Evolutionary conservation across 1,140 invertebrate genomes (phyloP).

Genomic region (Reticulitermes speratus): DNA sequence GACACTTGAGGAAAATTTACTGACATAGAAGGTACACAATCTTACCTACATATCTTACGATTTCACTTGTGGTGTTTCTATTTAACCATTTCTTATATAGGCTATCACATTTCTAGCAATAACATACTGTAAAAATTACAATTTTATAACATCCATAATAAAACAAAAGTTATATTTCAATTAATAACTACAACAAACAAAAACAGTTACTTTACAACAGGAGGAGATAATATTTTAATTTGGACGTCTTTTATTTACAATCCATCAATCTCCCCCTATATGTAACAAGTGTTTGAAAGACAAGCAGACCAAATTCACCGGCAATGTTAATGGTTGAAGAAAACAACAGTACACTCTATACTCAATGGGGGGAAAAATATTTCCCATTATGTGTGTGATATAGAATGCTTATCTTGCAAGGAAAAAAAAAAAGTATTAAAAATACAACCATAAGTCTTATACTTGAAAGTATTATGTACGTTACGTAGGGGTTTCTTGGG

Average conservation of each 20-base stretch:
- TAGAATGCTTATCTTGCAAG: background rate
- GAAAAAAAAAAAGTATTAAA: background rate
- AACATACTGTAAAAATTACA: background rate
- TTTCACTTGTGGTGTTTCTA: background rate
- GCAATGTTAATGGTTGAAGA: background rate
- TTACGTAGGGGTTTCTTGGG: background rate
- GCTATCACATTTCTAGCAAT: slow-evolving; percentile 7
- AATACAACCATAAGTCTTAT: background rate
- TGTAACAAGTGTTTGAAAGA: background rate
- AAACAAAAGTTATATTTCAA: background rate
- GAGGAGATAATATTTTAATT: background rate
- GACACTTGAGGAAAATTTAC: background rate
- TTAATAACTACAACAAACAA: background rate
- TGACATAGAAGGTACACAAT: background rate
- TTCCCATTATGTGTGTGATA: background rate
- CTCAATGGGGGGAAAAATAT: background rate
- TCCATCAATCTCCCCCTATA: background rate
- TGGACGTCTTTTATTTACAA: background rate
- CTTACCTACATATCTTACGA: background rate
- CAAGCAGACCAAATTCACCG: background rate
- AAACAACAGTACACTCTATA: background rate
- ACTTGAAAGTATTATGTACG: background rate
- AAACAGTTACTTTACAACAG: too few species aligned
- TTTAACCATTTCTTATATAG: background rate
- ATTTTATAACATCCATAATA: background rate